Percentiles rank a stretch among this genome's conserved stretches.
phyloP scores from a whole-genome alignment of 2,113 vertebrate genomes.

The Romanogobio albipinnatus region DNA sequence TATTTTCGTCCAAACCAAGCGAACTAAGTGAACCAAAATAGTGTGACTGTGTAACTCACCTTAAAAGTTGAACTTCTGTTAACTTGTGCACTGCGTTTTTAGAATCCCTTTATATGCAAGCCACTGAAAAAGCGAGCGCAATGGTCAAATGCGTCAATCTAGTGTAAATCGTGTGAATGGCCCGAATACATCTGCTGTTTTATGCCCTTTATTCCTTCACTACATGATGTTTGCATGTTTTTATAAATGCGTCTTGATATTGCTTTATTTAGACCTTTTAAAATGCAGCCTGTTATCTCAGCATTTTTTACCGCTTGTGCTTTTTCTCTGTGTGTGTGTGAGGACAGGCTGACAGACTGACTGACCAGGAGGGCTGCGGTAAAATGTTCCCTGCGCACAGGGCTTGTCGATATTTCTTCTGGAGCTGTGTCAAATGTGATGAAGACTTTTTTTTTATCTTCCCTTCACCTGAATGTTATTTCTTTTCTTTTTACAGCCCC shows the following conservation, averaged over 20 bases:
- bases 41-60: no score
- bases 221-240: neutral
- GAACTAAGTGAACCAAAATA: no score
- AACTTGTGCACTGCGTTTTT: no score
- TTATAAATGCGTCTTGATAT: neutral
- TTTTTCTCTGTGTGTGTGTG: neutral
- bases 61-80: no score
- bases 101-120: no score
- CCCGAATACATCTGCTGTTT: neutral
- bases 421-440: conserved; percentile 21
- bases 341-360: neutral
- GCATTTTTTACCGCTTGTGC: neutral
- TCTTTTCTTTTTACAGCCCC: conserved; percentile 1
- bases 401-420: conserved; percentile 25
- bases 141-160: neutral
- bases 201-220: neutral
- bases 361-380: conserved; percentile 2
- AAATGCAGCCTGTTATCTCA: neutral
- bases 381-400: neutral
- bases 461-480: conserved; percentile 2
- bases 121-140: neutral
- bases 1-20: no score
- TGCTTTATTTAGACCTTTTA: neutral
- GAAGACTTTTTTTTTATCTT: conserved; percentile 21
- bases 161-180: neutral